Percentiles rank a stretch among this genome's conserved stretches.
These are phyloP conservation scores for Chionoecetes opilio DNA, from an alignment of 1,140 invertebrate species.

Conservation along the genomic window DNA sequence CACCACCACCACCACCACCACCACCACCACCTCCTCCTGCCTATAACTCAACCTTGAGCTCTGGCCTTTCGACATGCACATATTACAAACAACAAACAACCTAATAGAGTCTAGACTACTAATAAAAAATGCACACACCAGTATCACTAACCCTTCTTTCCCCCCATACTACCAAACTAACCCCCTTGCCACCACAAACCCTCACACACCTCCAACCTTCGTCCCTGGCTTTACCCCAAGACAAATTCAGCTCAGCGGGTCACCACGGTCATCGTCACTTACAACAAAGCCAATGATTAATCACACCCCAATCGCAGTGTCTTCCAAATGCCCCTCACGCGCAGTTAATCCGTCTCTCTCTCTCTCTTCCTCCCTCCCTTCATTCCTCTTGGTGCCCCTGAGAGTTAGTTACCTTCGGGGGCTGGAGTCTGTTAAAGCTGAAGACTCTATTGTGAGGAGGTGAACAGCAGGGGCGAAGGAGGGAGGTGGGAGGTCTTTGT, in stretches of 20 bases:
- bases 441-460: conserved; percentile 21
- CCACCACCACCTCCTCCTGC: background rate
- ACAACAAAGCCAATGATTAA: conserved; percentile 5
- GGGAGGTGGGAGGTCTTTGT: conserved; percentile 28
- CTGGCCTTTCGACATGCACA: no score
- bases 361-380: background rate
- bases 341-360: conserved; percentile 14
- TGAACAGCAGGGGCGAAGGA: background rate
- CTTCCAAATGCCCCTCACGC: conserved; percentile 22
- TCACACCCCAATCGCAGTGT: background rate
- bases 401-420: conserved; percentile 5
- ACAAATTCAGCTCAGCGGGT: background rate
- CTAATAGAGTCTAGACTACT: no score
- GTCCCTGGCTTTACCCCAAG: background rate
- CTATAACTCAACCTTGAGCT: no score
- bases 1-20: background rate
- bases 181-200: no score
- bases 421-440: background rate
- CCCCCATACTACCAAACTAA: background rate
- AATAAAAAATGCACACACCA: no score
- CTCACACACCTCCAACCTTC: no score
- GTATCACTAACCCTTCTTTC: background rate
- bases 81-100: no score
- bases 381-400: background rate
- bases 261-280: background rate